Conservation (phyloP, 2,888 invertebrate species). For the Phengaris arion region DNA sequence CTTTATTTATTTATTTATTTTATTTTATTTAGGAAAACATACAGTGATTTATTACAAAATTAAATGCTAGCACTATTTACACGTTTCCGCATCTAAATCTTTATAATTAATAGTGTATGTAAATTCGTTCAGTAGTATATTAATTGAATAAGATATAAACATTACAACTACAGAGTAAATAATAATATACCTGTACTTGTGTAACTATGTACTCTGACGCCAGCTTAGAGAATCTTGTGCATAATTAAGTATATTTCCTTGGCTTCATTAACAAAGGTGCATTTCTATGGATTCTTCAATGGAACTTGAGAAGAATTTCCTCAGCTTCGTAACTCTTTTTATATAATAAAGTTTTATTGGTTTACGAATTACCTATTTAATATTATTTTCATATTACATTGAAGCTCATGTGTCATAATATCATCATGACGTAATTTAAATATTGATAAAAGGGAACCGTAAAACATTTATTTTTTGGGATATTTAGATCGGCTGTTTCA, state of each 20-base stretch:
- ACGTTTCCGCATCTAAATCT: no score
- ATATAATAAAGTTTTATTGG: background rate
- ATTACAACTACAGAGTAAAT: background rate
- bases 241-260: slow-evolving; percentile 15
- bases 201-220: background rate
- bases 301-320: slow-evolving; percentile 33
- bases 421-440: background rate
- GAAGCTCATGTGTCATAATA: no score
- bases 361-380: no score
- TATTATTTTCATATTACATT: no score
- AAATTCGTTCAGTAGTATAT: no score
- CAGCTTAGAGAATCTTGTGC: background rate
- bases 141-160: no score
- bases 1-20: no score
- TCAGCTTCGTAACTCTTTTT: background rate
- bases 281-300: slow-evolving; percentile 34
- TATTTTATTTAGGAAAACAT: no score
- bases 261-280: slow-evolving; percentile 2
- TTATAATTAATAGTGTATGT: no score
- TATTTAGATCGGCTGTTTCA: slow-evolving; percentile 6
- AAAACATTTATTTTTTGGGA: slow-evolving; percentile 39
- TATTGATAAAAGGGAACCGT: slow-evolving; percentile 29
- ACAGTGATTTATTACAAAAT: no score
- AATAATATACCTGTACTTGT: background rate
- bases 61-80: no score